A percentile compares a stretch with the other conserved stretches of the same genome.
Conservation (phyloP, 2,888 invertebrate genomes). For the Rutpela maculata region DNA sequence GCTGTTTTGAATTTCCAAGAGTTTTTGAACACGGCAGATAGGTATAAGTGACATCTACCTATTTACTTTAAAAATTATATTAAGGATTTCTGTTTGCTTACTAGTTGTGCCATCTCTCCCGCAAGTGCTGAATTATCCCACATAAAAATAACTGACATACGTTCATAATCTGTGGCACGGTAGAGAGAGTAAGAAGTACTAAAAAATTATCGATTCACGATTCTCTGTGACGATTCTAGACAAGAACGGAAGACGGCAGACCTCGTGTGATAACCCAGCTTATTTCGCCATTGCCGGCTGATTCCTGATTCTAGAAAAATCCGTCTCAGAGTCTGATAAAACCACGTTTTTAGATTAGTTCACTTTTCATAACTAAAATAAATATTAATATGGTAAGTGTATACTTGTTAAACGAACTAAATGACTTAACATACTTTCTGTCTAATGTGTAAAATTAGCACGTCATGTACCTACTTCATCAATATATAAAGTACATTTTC, state of each 20-base stretch:
- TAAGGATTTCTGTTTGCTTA: background rate
- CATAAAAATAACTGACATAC: background rate
- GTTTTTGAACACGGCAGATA: too few species aligned
- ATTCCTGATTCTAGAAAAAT: slow-evolving; percentile 30
- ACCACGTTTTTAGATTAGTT: slow-evolving; percentile 8
- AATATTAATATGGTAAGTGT: slow-evolving; percentile 25
- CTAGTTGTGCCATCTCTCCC: background rate
- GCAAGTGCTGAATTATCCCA: background rate
- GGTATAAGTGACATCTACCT: background rate
- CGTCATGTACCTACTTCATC: background rate
- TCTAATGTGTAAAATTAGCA: background rate
- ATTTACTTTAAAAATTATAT: background rate
- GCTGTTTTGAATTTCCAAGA: too few species aligned
- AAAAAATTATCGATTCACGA: too few species aligned
- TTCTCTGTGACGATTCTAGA: background rate
- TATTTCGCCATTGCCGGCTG: background rate
- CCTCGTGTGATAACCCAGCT: slow-evolving; percentile 27
- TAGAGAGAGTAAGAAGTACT: background rate
- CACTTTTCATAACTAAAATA: background rate
- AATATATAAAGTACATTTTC: background rate
- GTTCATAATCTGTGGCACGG: background rate
- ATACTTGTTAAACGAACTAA: background rate
- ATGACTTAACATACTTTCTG: background rate
- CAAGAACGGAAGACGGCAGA: background rate
- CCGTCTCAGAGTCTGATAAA: background rate